Evolutionary conservation across 2,888 invertebrate genomes (phyloP).

Genomic region (Drosophila austrosaltans): DNA sequence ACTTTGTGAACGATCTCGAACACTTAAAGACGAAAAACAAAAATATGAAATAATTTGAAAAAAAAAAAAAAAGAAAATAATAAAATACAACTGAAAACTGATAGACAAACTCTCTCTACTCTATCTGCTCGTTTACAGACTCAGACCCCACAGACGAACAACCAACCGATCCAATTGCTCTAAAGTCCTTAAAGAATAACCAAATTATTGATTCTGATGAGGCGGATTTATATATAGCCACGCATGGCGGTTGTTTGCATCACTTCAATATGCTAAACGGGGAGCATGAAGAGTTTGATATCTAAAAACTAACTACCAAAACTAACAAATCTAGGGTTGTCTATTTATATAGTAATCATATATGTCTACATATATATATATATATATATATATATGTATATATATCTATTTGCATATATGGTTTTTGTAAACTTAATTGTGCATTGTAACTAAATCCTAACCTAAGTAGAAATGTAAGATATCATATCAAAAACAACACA

Average conservation of each 20-base stretch:
- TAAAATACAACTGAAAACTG: constrained; percentile 44
- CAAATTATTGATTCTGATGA: constrained; percentile 36
- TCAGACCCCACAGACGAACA: constrained; percentile 36
- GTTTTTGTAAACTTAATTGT: constrained; percentile 44
- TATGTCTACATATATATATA: background rate
- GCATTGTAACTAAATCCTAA: constrained; percentile 58
- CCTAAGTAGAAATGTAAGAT: constrained; percentile 52
- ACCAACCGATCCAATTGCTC: constrained; percentile 24
- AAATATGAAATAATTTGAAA: background rate
- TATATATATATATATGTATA: constrained; percentile 23
- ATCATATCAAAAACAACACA: constrained; percentile 44
- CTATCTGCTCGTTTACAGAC: constrained; percentile 74
- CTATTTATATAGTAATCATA: constrained; percentile 4
- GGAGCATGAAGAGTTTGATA: constrained; percentile 62
- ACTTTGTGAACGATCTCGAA: constrained; percentile 37
- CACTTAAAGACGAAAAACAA: background rate
- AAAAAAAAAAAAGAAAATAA: background rate
- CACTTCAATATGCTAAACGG: constrained; percentile 51
- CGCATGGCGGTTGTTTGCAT: constrained; percentile 78
- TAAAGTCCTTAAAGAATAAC: constrained; percentile 28
- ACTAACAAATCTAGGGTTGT: constrained; percentile 29
- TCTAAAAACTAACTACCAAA: constrained; percentile 39
- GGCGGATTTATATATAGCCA: constrained; percentile 72
- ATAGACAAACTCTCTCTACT: constrained; percentile 64
- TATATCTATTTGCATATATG: constrained; percentile 16